Conservation (phyloP, 2,113 vertebrate species). For the Phainopepla nitens region DNA sequence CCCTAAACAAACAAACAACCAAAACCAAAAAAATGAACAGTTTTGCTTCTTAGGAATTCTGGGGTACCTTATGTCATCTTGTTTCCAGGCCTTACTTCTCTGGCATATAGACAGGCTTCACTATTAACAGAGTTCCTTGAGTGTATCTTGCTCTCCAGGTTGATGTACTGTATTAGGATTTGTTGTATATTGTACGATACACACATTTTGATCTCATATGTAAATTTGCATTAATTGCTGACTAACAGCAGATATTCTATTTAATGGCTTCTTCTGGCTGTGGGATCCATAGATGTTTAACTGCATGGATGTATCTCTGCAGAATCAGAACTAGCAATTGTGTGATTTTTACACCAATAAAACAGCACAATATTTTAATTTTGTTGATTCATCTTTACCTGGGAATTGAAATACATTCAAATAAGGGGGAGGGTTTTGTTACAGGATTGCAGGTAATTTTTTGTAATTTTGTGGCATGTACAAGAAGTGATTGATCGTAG, state of each 20-base stretch:
- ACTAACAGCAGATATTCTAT: slow-evolving; percentile 90
- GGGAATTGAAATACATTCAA: slow-evolving; percentile 13
- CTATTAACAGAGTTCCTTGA: slow-evolving; percentile 70
- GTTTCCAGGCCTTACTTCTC: slow-evolving; percentile 78
- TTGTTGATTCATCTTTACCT: slow-evolving; percentile 64
- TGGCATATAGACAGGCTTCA: slow-evolving; percentile 75
- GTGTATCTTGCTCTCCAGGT: slow-evolving; percentile 81
- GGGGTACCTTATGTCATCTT: slow-evolving; percentile 57
- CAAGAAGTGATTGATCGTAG: not conserved
- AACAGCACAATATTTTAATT: slow-evolving; percentile 92
- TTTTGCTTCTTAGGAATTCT: slow-evolving; percentile 64
- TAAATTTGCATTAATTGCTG: slow-evolving; percentile 96
- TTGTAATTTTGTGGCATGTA: not conserved
- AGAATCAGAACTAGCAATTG: slow-evolving; percentile 90
- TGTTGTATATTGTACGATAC: slow-evolving; percentile 90
- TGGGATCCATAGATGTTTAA: slow-evolving; percentile 92
- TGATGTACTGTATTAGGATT: slow-evolving; percentile 80
- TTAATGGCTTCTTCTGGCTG: slow-evolving; percentile 92
- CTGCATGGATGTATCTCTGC: slow-evolving; percentile 92
- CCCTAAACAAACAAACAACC: too few relatives aligned
- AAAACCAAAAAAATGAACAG: not conserved
- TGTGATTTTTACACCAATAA: slow-evolving; percentile 98
- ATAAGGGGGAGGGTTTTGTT: not conserved
- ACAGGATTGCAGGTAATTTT: not conserved
- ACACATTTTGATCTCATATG: slow-evolving; percentile 89